phyloP scores from a whole-genome alignment of 2,113 vertebrate species.

The Ivindomyrus marchei region DNA sequence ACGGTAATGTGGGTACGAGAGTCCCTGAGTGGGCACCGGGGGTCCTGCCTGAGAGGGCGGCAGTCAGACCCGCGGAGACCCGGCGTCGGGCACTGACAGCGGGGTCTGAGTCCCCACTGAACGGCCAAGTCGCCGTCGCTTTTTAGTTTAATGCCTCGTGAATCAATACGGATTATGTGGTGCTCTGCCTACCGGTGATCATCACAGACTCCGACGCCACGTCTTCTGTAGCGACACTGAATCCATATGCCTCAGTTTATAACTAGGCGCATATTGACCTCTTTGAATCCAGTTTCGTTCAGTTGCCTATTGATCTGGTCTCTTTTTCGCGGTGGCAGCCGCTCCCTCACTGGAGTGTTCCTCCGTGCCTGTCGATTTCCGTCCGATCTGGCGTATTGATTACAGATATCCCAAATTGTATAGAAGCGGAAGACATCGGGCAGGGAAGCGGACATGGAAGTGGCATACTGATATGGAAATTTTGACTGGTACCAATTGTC shows the following conservation, averaged over 20 bases:
- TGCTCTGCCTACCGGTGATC: not conserved
- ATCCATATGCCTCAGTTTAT: not conserved
- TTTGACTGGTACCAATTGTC: not conserved
- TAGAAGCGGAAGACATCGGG: not conserved
- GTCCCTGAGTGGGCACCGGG: not conserved
- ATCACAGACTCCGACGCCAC: not conserved
- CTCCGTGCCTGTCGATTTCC: not conserved
- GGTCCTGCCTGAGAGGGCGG: not conserved
- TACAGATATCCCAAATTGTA: not conserved
- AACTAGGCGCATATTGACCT: not conserved
- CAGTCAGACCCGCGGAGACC: not conserved
- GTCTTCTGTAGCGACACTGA: not conserved
- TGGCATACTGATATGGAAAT: not conserved
- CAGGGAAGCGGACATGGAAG: not conserved
- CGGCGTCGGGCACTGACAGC: not conserved
- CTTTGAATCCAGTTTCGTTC: not conserved
- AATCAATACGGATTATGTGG: not conserved
- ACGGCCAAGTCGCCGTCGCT: not conserved
- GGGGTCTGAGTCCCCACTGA: not conserved
- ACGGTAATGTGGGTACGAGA: not conserved
- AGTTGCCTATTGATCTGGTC: not conserved
- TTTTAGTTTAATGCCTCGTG: not conserved
- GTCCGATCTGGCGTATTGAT: not conserved
- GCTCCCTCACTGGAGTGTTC: not conserved
- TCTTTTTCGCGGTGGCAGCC: not conserved